These are phyloP conservation scores for Choristoneura rosaceana DNA, from an alignment of 2,888 invertebrate species.

Conservation along the genomic window DNA sequence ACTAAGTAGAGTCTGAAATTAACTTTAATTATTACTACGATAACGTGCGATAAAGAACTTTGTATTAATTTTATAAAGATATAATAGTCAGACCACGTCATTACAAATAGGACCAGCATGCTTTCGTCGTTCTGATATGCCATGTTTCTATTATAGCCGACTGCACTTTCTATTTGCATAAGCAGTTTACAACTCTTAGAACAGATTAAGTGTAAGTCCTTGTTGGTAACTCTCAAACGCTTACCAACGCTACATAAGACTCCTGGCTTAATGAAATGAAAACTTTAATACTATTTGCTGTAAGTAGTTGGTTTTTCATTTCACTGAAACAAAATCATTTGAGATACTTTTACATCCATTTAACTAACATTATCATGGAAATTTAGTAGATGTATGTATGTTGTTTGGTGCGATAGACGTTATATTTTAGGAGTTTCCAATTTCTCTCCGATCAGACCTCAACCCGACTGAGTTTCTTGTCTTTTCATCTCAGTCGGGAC, in stretches of 20 bases:
- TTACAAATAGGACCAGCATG: neutral
- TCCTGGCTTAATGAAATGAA: neutral
- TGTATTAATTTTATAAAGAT: no score
- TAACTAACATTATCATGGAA: no score
- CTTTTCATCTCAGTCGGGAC: neutral
- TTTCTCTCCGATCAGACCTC: neutral
- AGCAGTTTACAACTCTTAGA: conserved; percentile 44
- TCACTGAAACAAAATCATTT: neutral
- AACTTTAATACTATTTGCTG: neutral
- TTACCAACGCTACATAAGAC: neutral
- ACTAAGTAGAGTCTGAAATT: no score
- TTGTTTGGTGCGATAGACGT: neutral
- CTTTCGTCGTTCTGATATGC: neutral
- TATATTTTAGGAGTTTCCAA: neutral
- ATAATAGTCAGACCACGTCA: no score
- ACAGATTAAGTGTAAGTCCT: conserved; percentile 47
- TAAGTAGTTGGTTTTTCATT: neutral
- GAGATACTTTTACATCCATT: no score
- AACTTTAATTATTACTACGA: no score
- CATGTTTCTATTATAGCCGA: neutral
- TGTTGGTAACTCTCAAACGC: conserved; percentile 2
- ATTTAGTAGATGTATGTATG: neutral
- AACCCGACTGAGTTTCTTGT: neutral
- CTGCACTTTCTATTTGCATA: conserved; percentile 26
- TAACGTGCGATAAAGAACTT: no score